Evolutionary conservation across 2,888 invertebrate genomes (phyloP).

Genomic region (Trichogramma evanescens): DNA sequence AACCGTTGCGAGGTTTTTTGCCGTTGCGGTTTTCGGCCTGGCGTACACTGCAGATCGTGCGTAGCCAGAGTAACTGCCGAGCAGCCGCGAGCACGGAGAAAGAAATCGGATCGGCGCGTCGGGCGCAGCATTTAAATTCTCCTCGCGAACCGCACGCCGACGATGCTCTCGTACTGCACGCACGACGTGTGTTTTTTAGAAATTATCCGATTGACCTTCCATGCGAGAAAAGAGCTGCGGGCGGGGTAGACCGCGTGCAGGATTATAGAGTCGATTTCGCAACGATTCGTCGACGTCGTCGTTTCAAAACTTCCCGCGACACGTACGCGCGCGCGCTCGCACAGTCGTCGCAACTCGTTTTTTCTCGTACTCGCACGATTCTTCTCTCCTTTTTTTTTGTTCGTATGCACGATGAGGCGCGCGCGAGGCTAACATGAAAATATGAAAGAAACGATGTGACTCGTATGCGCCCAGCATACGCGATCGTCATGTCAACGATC

Average conservation of each 20-base stretch:
- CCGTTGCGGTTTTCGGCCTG: too few species aligned
- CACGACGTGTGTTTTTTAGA: constrained; percentile 1
- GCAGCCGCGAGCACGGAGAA: not conserved
- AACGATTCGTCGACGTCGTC: not conserved
- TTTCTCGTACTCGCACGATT: not conserved
- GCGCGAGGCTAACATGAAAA: too few species aligned
- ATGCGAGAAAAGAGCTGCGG: not conserved
- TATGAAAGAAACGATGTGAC: too few species aligned
- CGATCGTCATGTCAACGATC: constrained; percentile 15
- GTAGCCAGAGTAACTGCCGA: not conserved
- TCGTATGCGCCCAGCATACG: not conserved
- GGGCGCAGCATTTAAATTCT: not conserved
- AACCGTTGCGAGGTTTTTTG: too few species aligned
- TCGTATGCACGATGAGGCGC: not conserved
- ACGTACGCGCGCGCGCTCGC: not conserved
- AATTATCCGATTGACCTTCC: constrained; percentile 13
- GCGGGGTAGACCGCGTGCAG: not conserved
- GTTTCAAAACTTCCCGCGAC: constrained; percentile 22
- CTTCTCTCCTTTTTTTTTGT: not conserved
- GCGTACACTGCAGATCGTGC: too few species aligned
- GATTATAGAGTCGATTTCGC: constrained; percentile 11
- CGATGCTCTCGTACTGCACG: too few species aligned
- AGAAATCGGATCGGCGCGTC: not conserved
- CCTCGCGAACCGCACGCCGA: too few species aligned
- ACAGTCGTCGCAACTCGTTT: not conserved